Evolutionary conservation across 2,797 vertebrate genomes (phyloP), one percentile per base, ranked within the genome.

Genomic region (Acanthis flammea): DNA sequence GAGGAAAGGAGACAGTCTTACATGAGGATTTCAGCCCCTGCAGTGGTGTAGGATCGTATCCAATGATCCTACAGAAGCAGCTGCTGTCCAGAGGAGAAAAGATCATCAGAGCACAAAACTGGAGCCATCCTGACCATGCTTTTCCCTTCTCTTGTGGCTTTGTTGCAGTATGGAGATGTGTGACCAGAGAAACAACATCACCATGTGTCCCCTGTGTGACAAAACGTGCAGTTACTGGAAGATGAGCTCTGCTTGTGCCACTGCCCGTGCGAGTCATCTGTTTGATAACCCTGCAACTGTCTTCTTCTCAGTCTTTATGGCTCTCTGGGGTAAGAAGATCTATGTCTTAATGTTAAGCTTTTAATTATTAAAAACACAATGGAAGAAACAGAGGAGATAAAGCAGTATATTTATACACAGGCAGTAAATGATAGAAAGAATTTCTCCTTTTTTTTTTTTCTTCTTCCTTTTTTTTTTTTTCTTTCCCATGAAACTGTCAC

Each of bases 291-390:
- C 99, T 0, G 99, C 99, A 81, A 99, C 99, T 0, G 99, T 99
- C 85, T 99, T 99, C 98, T 99, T 99, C 98, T 99, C 99, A 2
- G 97, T 99, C 93, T 99, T 99, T 97, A 99, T 99, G 99, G 98
- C 99, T 68, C 97, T 99, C 85, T 99, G 99, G 99, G 99, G 99
- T 99, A 95, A 98, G 98, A 66, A 62, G 47, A 44, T 60, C 17
- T 4, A 51, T 65, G 79, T 41, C 85, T 88, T 92, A 70, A 79
- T 35, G 68, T 68, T 45, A 82, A 61, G 70, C 30, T 90, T 96
- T 95, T 85, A 94, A 92, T 96, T 94, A 94, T 93, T 95, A 95
- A 96, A 92, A 77, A 89, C 28, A 65, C 72, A 89, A 83, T 86
- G 90, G 94, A 95, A 96, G 90, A 89, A 95, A 82, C 63, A 84